Percentiles rank a stretch among this genome's conserved stretches.
phyloP scores from a whole-genome alignment of 2,113 vertebrate genomes.

The Apistogramma diplotaenia region DNA sequence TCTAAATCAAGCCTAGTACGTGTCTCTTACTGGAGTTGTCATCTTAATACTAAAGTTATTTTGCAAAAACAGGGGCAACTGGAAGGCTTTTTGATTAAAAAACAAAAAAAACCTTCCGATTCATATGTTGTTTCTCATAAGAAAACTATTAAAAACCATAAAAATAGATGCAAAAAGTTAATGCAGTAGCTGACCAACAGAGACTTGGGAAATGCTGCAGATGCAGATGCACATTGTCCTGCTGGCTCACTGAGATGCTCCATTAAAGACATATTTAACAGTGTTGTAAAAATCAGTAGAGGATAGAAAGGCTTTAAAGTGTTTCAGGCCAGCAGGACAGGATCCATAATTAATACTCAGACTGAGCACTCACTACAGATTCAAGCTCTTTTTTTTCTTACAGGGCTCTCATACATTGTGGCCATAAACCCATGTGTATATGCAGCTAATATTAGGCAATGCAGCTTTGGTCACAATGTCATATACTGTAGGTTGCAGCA shows the following conservation, averaged over 20 bases:
- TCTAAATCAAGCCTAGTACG: no score
- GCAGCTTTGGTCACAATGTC: not conserved
- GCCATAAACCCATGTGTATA: not conserved
- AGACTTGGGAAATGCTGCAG: not conserved
- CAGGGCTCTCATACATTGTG: not conserved
- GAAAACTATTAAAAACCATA: not conserved
- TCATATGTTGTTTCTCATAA: not conserved
- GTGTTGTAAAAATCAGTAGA: conserved; percentile 9
- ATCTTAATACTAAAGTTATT: no score
- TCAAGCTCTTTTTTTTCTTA: not conserved
- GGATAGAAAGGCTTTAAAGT: conserved; percentile 18
- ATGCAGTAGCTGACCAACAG: not conserved
- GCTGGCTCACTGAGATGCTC: conserved; percentile 15
- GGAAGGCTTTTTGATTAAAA: no score
- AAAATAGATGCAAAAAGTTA: not conserved
- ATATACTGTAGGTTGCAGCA: rapidly evolving
- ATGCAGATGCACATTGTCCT: not conserved
- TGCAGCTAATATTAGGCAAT: not conserved
- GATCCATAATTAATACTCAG: not conserved
- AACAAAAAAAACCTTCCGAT: no score
- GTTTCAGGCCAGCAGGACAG: not conserved
- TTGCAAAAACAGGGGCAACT: no score
- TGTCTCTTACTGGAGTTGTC: no score
- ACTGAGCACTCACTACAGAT: not conserved
- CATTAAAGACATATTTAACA: conserved; percentile 25